Base-by-base conservation (phyloP, 2,888 invertebrate species). In the Colletes collaris region DNA sequence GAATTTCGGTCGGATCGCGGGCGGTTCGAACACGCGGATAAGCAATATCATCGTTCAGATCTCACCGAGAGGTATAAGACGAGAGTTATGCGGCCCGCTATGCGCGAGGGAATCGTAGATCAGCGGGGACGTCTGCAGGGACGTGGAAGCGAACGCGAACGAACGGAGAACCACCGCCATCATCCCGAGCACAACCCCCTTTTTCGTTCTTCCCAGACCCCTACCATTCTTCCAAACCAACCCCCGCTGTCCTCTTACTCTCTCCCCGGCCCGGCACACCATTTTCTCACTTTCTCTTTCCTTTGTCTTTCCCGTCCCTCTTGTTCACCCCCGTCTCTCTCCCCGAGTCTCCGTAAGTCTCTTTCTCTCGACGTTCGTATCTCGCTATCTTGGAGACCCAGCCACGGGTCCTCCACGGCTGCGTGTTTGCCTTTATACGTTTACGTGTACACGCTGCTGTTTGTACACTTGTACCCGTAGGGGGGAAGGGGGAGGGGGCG, bases 41-140 rank as follows among this genome's bases (percentile, higher is more conserved):
- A 78, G 89, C 84, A 88, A 87, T 88, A 88, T 88, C 88, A 85
- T 86, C 86, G 85, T 81, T 69, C 82, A 83, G 84, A 89, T 89
- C 89, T 88, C 88, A 83, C 86, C 89, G 85, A 85, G 86, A 88
- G 88, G 79, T 87, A 86, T 85, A 83, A 86, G 84, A 79, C 63
- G 81, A 77, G 83, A 85, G 92, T 93, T 93, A 92, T 91, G 92
- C 91, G 92, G 90, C 88, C 86, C 85, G 92, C 91, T 91, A 92
- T 92, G 92, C 92, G 91, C 92, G 88, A 90, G 92, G 92, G 92
- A 92, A 91, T 92, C 93, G 89, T 93, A 91, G 86, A 91, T 93
- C 93, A 92, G 86, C 88, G 87, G 89, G 92, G 91, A 92, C 92
- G 92, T 92, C 91, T 92, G 91, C 91, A 91, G 92, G 92, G 92